Evolutionary conservation across 2,888 invertebrate genomes (phyloP).

Genomic region (Syrphus vitripennis): DNA sequence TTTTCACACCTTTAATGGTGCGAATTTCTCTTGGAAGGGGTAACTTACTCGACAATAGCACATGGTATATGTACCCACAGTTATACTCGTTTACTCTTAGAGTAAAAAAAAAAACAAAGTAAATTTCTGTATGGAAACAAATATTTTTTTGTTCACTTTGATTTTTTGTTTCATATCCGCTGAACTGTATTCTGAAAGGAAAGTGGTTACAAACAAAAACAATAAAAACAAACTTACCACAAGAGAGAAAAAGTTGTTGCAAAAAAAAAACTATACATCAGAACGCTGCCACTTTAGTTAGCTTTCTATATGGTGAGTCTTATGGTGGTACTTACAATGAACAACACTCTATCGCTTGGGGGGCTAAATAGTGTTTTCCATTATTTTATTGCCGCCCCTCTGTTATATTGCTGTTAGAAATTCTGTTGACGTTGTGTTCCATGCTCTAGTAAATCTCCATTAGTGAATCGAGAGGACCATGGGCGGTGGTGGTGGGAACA

Average conservation of each 20-base stretch:
- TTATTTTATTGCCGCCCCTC: constrained; percentile 60
- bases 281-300: constrained; percentile 55
- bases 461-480: constrained; percentile 41
- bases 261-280: constrained; percentile 26
- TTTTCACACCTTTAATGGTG: constrained; percentile 68
- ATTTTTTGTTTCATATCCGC: constrained; percentile 37
- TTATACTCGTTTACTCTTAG: too few relatives aligned
- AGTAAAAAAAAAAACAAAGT: constrained; percentile 11
- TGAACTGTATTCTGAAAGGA: neutral
- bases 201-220: neutral
- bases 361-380: constrained; percentile 67
- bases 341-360: neutral
- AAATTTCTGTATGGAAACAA: neutral
- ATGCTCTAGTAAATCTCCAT: constrained; percentile 65
- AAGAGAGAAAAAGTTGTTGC: constrained; percentile 27
- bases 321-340: neutral
- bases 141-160: constrained; percentile 51
- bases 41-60: constrained; percentile 1
- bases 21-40: constrained; percentile 49
- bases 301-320: neutral
- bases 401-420: constrained; percentile 46
- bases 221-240: neutral
- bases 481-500: neutral
- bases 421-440: constrained; percentile 56
- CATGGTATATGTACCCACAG: neutral